Base-by-base conservation (phyloP, 2,797 vertebrate species). In the Huso huso region DNA sequence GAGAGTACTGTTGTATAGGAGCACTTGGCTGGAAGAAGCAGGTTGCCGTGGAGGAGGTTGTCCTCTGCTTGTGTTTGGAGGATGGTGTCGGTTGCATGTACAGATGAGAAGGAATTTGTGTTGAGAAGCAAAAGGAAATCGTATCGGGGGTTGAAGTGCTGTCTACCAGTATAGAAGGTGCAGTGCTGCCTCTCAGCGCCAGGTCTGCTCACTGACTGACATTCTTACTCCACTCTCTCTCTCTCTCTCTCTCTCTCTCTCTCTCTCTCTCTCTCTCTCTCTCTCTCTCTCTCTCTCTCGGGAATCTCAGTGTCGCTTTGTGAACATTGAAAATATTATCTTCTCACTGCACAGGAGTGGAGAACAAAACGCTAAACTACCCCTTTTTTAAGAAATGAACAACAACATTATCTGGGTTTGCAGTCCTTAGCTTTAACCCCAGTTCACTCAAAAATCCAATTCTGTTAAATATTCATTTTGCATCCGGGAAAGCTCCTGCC, bases 101-200 rank as follows among this genome's bases (percentile, higher is more conserved):
- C 84, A 80, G 86, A 83, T 78, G 84, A 82, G 72, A 70, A 70
- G 71, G 66, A 71, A 72, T 71, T 67, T 71, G 75, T 69, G 74
- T 69, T 71, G 61, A 71, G 72, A 59, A 61, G 61, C 65, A 37
- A 68, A 68, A 53, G 49, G 66, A 72, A 68, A 68, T 74, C 66
- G 71, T 64, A 59, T 70, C 67, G 65, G 72, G 83, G 85, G 73
- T 69, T 72, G 72, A 70, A 63, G 63, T 62, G 63, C 63, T 23
- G 65, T 70, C 83, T 78, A 82, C 82, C 83, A 77, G 73, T 73
- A 74, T 79, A 80, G 74, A 88, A 94, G 90, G 93, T 84, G 91
- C 92, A 91, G 93, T 92, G 90, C 92, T 93, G 93, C 93, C 92
- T 91, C 94, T 90, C 93, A 93, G 91, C 88, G 93, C 93, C 86